phyloP scores from a whole-genome alignment of 1,140 invertebrate species.

The Lanistes nyassanus region DNA sequence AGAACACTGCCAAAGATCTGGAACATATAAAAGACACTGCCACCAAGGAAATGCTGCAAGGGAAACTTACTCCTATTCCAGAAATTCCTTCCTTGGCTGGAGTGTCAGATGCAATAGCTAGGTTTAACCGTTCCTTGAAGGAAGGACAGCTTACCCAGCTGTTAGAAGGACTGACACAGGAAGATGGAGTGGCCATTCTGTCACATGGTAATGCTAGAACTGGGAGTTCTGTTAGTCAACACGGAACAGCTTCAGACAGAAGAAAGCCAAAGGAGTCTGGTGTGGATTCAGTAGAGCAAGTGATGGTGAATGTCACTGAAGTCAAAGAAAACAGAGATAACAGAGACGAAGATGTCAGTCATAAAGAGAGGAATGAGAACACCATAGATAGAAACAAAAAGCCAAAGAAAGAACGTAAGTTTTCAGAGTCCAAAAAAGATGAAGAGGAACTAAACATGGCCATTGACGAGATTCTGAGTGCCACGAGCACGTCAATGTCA shows the following conservation, averaged over 20 bases:
- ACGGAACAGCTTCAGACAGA: too few species aligned
- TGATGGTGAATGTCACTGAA: too few species aligned
- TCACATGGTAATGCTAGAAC: too few species aligned
- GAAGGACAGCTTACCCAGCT: conserved; percentile 47
- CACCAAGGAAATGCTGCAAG: conserved; percentile 37
- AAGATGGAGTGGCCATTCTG: background rate
- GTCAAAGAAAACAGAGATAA: background rate
- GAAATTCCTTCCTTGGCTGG: conserved; percentile 49
- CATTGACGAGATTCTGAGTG: conserved; percentile 63
- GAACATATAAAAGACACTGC: conserved; percentile 27
- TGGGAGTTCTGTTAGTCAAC: too few species aligned
- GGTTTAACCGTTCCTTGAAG: conserved; percentile 50
- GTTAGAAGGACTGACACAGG: conserved; percentile 29
- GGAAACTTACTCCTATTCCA: conserved; percentile 53
- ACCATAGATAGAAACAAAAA: conserved; percentile 21
- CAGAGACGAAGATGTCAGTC: too few species aligned
- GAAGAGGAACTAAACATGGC: conserved; percentile 54
- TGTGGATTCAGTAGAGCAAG: too few species aligned
- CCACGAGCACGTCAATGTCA: conserved; percentile 39
- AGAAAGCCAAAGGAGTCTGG: too few species aligned
- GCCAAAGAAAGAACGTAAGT: conserved; percentile 46
- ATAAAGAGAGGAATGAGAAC: background rate
- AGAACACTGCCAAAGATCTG: conserved; percentile 13
- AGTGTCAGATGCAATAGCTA: conserved; percentile 39
- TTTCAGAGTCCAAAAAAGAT: conserved; percentile 52